Base-by-base conservation (phyloP, 2,113 vertebrate species). In the Oreochromis niloticus region DNA sequence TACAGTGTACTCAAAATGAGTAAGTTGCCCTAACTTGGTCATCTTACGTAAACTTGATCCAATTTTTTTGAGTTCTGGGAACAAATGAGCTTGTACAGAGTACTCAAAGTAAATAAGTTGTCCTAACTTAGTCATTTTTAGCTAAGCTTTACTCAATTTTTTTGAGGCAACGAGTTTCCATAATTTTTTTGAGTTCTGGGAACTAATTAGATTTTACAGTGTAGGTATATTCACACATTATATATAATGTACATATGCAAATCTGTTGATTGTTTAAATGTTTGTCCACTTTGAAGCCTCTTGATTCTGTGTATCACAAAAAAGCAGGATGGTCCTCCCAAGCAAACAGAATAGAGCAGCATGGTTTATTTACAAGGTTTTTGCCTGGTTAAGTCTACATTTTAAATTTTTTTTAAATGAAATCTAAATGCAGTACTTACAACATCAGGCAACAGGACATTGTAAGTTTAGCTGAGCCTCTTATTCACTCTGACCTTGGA, bases 321-420 rank as follows among this genome's bases (percentile, higher is more conserved):
- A 61, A 63, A 63, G 30, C 30, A 63, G 30, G 57, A 61, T 19
- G 2, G 30, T 61, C 57, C 4, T 57, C 55, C 55, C 6, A 14
- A 57, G 24, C 56, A 30, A 59, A 59, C 1, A 63, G 34, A 34
- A 34, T 34, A 34, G 30, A 63, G 30, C 2, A 19, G 0, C 59
- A 36, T 34, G 0, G 1, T 63, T 63, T 11, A 34, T 63, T 36
- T 63, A 34, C 30, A 3, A 63, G 9, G 59, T 57, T 57, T 17
- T 63, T 19, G 30, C 30, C 30, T 63, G 7, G 4, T 59, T 30
- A 30, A 14, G 8, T 57, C 55, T 59, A 8, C 24, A 22, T 55
- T 55, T 55, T 55, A 22, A 0, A 2, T 55, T 30, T 27, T 27
- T 46, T 14, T 0, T 3, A 16, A 16, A 0, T 59, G 24, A 59